These are phyloP conservation scores for Melanargia galathea DNA, from an alignment of 2,888 invertebrate species.

Conservation along the genomic window DNA sequence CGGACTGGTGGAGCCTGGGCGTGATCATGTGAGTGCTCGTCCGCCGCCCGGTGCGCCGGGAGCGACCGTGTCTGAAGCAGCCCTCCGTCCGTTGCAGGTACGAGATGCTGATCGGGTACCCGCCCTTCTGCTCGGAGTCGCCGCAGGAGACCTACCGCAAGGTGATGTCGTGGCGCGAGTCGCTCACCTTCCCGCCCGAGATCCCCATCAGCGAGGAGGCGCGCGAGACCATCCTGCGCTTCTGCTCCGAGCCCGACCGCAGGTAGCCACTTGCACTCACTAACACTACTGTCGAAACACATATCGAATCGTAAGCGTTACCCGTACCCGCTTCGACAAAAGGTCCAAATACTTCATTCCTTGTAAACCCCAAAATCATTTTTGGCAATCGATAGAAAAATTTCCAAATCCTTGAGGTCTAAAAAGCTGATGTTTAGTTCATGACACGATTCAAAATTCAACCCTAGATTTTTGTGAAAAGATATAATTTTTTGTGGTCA, in stretches of 20 bases:
- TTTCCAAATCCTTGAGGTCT: no score
- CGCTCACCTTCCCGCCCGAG: slow-evolving; percentile 98
- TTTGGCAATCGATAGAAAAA: no score
- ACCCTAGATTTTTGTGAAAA: no score
- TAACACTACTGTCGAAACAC: no score
- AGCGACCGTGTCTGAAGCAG: no score
- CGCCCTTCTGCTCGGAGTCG: slow-evolving; percentile 99
- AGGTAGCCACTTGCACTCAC: slow-evolving; percentile 70
- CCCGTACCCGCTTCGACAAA: no score
- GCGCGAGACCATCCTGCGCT: slow-evolving; percentile 95
- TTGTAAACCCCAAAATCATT: no score
- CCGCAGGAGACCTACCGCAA: slow-evolving; percentile 96
- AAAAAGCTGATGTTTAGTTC: no score
- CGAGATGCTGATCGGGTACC: slow-evolving; percentile 99
- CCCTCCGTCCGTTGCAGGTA: slow-evolving; percentile 70
- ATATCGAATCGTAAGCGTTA: no score
- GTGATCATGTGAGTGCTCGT: slow-evolving; percentile 94
- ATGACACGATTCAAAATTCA: no score
- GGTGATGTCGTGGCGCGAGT: slow-evolving; percentile 99
- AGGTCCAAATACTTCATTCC: no score
- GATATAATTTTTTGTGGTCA: no score
- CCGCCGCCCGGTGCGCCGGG: background rate
- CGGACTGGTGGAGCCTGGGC: slow-evolving; percentile 99
- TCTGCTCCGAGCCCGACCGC: slow-evolving; percentile 98
- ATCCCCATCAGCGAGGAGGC: slow-evolving; percentile 99